Percentiles rank a stretch among this genome's conserved stretches.
Conservation (phyloP, 2,113 vertebrate genomes). For the Brachypteracias leptosomus region DNA sequence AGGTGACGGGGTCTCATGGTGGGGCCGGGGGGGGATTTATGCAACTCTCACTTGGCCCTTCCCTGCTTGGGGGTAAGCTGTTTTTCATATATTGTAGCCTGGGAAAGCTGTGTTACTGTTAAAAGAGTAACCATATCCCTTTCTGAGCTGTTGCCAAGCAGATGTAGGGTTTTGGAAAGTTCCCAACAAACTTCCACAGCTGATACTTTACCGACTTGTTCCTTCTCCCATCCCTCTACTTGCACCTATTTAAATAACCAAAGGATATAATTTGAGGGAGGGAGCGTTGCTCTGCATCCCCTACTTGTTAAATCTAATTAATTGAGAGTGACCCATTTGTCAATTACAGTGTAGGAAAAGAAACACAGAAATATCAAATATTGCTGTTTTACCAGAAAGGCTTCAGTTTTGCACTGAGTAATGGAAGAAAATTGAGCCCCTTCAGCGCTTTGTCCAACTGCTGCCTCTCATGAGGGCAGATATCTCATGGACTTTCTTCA, state of each 20-base stretch:
- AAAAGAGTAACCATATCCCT: constrained; percentile 82
- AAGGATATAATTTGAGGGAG: constrained; percentile 40
- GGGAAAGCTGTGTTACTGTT: constrained; percentile 81
- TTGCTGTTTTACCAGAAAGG: constrained; percentile 2
- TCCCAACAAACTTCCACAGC: constrained; percentile 78
- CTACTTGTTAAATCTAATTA: constrained; percentile 43
- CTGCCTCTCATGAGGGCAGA: neutral
- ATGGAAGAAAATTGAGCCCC: neutral
- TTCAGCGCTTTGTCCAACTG: neutral
- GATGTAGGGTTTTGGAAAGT: constrained; percentile 82
- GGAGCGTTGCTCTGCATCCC: constrained; percentile 6
- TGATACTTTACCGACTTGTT: constrained; percentile 71
- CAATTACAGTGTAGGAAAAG: neutral
- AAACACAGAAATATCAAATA: constrained; percentile 6
- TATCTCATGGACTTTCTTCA: neutral
- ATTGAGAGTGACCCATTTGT: constrained; percentile 23
- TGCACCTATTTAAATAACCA: constrained; percentile 63
- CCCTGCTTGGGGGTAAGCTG: constrained; percentile 71
- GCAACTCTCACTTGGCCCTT: constrained; percentile 54
- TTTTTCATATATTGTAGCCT: constrained; percentile 79
- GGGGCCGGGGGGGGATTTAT: neutral
- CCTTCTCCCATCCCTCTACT: constrained; percentile 60
- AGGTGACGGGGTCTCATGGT: neutral
- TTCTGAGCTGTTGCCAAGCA: constrained; percentile 81
- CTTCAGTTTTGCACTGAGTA: neutral